A percentile compares a stretch with the other conserved stretches of the same genome.
phyloP scores from a whole-genome alignment of 2,888 invertebrate genomes.

The Drosophila colorata region DNA sequence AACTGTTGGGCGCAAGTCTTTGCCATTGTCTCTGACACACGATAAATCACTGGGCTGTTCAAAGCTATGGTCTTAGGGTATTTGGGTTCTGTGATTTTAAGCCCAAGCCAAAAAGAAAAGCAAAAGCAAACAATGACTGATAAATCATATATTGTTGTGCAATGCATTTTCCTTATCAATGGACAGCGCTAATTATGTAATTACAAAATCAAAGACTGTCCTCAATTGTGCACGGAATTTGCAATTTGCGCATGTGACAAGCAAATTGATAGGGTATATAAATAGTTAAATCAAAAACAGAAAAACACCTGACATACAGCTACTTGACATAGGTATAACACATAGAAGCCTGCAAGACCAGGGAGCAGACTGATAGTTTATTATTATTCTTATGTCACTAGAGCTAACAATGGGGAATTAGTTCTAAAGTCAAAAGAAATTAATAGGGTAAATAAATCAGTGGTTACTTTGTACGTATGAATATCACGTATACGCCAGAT shows the following conservation, averaged over 20 bases:
- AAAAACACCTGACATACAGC: constrained; percentile 2
- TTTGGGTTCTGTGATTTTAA: constrained; percentile 34
- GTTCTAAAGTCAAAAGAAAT: background rate
- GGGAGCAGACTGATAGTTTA: background rate
- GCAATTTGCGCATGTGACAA: constrained; percentile 58
- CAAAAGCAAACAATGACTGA: constrained; percentile 29
- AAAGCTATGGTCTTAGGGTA: constrained; percentile 39
- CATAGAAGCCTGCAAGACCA: no score
- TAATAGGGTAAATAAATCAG: background rate
- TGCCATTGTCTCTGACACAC: constrained; percentile 45
- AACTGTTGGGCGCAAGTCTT: background rate
- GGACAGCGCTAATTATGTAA: constrained; percentile 27
- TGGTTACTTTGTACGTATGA: background rate
- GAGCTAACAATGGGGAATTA: no score
- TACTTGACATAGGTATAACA: background rate
- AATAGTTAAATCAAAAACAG: constrained; percentile 13
- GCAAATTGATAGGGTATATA: constrained; percentile 26
- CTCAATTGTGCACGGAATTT: constrained; percentile 9
- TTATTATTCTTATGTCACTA: no score
- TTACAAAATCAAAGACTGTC: constrained; percentile 6
- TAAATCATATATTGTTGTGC: constrained; percentile 37
- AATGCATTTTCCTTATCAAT: constrained; percentile 57
- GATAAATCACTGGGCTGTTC: constrained; percentile 57
- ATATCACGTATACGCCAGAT: constrained; percentile 50
- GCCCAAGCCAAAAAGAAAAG: constrained; percentile 11